Conservation (phyloP, 2,113 vertebrate species). For the Delphinus delphis region DNA sequence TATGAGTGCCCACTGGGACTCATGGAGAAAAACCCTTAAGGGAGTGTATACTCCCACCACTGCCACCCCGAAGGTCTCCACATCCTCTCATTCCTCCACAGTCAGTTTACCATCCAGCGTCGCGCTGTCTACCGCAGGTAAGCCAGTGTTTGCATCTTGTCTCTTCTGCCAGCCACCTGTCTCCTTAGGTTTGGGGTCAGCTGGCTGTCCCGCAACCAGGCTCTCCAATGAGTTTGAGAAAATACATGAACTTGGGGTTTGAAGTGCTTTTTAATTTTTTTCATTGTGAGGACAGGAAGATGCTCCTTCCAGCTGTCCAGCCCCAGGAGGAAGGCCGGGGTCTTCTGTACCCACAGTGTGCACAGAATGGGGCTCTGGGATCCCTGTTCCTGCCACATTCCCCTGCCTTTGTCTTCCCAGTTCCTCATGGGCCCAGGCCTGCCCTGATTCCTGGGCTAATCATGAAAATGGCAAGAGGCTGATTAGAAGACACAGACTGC, state of each 20-base stretch:
- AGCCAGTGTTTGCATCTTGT: background rate
- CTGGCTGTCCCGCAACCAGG: background rate
- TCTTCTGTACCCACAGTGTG: background rate
- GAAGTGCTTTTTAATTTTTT: background rate
- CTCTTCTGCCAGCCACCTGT: background rate
- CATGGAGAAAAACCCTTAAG: background rate
- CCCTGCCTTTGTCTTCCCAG: background rate
- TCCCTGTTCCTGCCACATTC: background rate
- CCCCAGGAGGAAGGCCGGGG: background rate
- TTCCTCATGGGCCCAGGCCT: background rate
- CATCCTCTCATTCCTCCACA: background rate
- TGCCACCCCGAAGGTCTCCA: background rate
- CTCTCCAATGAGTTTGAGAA: background rate
- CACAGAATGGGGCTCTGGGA: background rate
- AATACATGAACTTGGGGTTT: background rate
- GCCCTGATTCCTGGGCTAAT: background rate
- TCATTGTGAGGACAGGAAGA: background rate
- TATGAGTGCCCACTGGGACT: background rate
- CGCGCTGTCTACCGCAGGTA: accelerated
- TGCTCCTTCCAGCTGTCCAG: background rate
- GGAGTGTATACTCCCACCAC: background rate
- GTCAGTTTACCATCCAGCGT: background rate
- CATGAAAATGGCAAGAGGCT: background rate
- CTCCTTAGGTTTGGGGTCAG: background rate
- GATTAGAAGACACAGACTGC: background rate